These are phyloP conservation scores for Eretmocerus hayati DNA, from an alignment of 2,888 invertebrate species.

Conservation along the genomic window DNA sequence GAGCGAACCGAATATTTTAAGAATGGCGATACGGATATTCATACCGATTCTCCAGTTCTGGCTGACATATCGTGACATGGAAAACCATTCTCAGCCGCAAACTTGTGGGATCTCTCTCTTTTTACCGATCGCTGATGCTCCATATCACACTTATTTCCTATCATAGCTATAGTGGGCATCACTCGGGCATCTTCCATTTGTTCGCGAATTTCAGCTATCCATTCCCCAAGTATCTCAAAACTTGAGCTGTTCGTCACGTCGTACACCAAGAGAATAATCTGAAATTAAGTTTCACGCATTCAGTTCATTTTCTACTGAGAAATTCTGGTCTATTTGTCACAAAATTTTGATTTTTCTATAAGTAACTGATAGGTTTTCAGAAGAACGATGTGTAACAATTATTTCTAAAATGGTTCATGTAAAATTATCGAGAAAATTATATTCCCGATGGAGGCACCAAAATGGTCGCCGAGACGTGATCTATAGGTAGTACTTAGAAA, in stretches of 20 bases:
- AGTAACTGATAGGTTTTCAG: no score
- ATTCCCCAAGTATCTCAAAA: slow-evolving; percentile 68
- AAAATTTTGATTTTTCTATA: no score
- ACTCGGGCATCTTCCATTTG: slow-evolving; percentile 47
- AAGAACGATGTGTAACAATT: no score
- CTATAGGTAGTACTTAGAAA: no score
- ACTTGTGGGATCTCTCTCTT: slow-evolving; percentile 58
- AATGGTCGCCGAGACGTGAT: no score
- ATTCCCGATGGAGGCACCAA: no score
- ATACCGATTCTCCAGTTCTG: slow-evolving; percentile 66
- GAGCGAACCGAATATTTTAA: no score
- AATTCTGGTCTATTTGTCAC: no score
- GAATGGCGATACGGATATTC: neutral
- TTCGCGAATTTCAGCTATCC: slow-evolving; percentile 57
- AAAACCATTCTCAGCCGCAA: slow-evolving; percentile 58
- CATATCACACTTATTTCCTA: slow-evolving; percentile 68
- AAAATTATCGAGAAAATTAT: no score
- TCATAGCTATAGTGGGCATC: slow-evolving; percentile 55
- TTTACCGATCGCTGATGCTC: slow-evolving; percentile 67
- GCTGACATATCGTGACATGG: slow-evolving; percentile 61
- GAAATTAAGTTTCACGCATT: no score
- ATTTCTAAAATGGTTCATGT: no score
- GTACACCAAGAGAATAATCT: slow-evolving; percentile 75
- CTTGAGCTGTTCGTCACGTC: slow-evolving; percentile 75
- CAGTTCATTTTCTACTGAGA: no score